Evolutionary conservation across 2,888 invertebrate genomes (phyloP).

Genomic region (Dione vanillae): DNA sequence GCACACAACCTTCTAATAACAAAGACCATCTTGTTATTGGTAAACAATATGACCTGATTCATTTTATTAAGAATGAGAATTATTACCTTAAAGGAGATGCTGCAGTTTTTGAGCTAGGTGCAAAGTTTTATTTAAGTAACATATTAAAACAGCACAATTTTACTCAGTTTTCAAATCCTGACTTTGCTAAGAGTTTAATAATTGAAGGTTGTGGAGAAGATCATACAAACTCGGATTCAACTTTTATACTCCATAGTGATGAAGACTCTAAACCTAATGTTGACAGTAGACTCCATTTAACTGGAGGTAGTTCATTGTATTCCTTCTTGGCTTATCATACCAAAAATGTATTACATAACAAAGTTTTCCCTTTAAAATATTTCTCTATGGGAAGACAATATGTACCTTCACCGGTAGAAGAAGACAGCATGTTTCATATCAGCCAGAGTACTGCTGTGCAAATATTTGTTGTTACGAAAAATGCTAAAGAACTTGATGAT

Average conservation of each 20-base stretch:
- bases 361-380: constrained; percentile 87
- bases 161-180: constrained; percentile 88
- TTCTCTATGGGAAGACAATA: constrained; percentile 90
- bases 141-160: constrained; percentile 78
- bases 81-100: constrained; percentile 88
- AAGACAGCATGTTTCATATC: constrained; percentile 86
- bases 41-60: constrained; percentile 76
- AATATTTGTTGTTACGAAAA: constrained; percentile 85
- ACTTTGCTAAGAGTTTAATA: constrained; percentile 90
- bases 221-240: constrained; percentile 79
- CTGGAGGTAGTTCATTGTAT: constrained; percentile 89
- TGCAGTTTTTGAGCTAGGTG: constrained; percentile 88
- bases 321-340: constrained; percentile 90
- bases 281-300: constrained; percentile 87
- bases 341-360: constrained; percentile 86
- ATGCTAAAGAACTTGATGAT: constrained; percentile 73
- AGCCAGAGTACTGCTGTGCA: constrained; percentile 88
- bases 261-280: constrained; percentile 80
- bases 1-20: constrained; percentile 58
- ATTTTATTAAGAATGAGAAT: constrained; percentile 83
- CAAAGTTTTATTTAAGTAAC: constrained; percentile 80
- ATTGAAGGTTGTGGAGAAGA: constrained; percentile 89
- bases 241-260: constrained; percentile 85
- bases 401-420: constrained; percentile 66
- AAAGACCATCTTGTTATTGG: constrained; percentile 85